These are phyloP conservation scores for Diceros bicornis DNA, from an alignment of 2,797 vertebrate genomes.

Conservation along the genomic window DNA sequence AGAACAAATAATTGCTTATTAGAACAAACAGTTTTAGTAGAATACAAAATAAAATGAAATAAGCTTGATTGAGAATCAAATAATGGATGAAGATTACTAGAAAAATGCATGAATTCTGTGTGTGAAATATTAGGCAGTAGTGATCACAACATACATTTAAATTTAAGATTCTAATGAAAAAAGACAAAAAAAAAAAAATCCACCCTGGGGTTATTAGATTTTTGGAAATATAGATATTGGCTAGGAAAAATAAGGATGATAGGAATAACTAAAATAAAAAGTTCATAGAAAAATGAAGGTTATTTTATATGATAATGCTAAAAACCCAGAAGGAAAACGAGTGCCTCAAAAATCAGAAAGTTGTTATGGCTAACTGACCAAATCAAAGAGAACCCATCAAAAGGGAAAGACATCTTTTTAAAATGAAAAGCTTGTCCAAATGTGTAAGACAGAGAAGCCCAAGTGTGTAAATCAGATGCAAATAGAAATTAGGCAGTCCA, in stretches of 20 bases:
- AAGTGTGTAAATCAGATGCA: background rate
- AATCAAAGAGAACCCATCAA: background rate
- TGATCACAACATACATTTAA: background rate
- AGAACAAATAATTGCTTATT: background rate
- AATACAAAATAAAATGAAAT: slow-evolving; percentile 57
- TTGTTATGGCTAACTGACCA: background rate
- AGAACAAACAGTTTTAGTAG: background rate
- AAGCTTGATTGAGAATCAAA: background rate
- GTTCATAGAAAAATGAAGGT: background rate
- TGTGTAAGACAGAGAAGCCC: background rate
- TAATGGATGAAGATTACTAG: background rate
- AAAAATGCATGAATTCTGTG: background rate
- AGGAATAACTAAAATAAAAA: slow-evolving; percentile 3
- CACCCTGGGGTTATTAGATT: background rate
- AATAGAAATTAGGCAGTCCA: slow-evolving; percentile 43
- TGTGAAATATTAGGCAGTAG: slow-evolving; percentile 8
- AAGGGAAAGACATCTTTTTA: background rate
- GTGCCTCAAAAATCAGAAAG: background rate
- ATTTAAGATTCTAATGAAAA: background rate
- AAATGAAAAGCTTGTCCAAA: slow-evolving; percentile 9
- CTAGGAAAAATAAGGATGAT: background rate
- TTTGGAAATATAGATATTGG: slow-evolving; percentile 5
- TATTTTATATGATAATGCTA: slow-evolving; percentile 9
- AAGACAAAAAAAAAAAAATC: background rate
- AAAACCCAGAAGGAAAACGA: slow-evolving; percentile 12